These are phyloP conservation scores for Platyscapa corneri DNA, from an alignment of 1,140 invertebrate species.

Conservation along the genomic window DNA sequence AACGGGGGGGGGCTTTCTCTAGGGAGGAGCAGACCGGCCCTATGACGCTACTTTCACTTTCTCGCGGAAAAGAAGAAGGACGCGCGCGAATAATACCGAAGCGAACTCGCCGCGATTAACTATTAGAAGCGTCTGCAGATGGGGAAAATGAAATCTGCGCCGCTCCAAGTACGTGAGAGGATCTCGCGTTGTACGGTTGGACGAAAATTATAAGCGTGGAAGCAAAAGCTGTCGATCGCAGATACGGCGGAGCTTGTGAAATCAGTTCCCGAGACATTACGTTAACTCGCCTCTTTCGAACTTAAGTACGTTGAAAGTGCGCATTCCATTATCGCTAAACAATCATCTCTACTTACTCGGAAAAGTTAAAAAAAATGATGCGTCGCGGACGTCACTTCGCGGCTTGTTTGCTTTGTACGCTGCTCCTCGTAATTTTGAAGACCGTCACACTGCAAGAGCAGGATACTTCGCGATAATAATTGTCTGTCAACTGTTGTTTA, in stretches of 20 bases:
- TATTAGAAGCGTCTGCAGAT: neutral
- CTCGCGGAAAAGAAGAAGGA: neutral
- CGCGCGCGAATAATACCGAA: neutral
- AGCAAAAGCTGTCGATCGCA: neutral
- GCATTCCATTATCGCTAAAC: neutral
- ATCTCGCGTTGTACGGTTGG: neutral
- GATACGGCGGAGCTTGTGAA: neutral
- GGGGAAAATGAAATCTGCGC: neutral
- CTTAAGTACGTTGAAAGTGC: neutral
- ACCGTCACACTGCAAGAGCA: no score
- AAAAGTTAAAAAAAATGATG: neutral
- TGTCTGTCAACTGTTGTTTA: neutral
- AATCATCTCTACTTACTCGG: neutral
- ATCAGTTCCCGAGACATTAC: neutral
- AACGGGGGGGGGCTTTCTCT: slow-evolving; percentile 17
- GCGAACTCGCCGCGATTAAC: no score
- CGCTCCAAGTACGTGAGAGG: neutral
- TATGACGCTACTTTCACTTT: slow-evolving; percentile 30
- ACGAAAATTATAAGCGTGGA: slow-evolving; percentile 7
- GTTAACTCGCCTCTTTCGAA: neutral
- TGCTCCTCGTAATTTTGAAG: neutral
- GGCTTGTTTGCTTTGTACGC: neutral
- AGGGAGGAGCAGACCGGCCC: neutral
- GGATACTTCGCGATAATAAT: neutral
- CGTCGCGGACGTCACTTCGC: neutral